Conservation (phyloP, 2,113 vertebrate genomes). For the Heterochromis multidens region DNA sequence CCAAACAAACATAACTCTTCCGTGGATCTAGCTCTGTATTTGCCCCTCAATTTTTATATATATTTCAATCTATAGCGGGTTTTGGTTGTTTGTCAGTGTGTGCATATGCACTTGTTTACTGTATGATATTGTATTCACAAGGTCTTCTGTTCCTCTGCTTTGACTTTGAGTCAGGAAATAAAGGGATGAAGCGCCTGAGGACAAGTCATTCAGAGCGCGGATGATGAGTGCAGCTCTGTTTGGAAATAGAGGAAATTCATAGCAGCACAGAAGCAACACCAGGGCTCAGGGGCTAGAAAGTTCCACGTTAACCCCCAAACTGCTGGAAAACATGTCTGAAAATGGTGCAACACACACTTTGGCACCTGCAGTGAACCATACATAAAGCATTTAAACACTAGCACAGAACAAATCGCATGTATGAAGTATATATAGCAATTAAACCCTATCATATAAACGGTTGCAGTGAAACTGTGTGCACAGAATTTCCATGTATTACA, state of each 20-base stretch:
- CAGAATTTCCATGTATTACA: not conserved
- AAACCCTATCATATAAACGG: not conserved
- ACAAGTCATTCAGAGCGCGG: constrained; percentile 51
- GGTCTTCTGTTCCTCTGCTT: constrained; percentile 43
- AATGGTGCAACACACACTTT: not conserved
- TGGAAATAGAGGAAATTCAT: constrained; percentile 36
- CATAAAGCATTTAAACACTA: not conserved
- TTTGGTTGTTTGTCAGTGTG: constrained; percentile 6
- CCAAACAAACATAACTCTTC: constrained; percentile 6
- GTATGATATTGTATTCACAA: constrained; percentile 35
- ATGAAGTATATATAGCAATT: not conserved
- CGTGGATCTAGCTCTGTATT: not conserved
- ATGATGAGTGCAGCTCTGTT: constrained; percentile 47
- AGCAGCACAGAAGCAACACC: not conserved
- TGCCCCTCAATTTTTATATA: not conserved
- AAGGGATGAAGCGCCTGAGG: constrained; percentile 49
- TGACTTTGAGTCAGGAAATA: constrained; percentile 61
- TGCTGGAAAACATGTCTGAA: not conserved
- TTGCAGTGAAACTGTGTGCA: not conserved
- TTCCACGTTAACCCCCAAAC: constrained; percentile 1
- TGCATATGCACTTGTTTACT: constrained; percentile 11
- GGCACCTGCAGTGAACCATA: not conserved
- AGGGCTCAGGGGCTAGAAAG: not conserved
- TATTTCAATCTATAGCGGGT: not conserved
- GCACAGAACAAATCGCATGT: not conserved